phyloP scores from a whole-genome alignment of 2,797 vertebrate genomes.

The Coregonus ussuriensis region DNA sequence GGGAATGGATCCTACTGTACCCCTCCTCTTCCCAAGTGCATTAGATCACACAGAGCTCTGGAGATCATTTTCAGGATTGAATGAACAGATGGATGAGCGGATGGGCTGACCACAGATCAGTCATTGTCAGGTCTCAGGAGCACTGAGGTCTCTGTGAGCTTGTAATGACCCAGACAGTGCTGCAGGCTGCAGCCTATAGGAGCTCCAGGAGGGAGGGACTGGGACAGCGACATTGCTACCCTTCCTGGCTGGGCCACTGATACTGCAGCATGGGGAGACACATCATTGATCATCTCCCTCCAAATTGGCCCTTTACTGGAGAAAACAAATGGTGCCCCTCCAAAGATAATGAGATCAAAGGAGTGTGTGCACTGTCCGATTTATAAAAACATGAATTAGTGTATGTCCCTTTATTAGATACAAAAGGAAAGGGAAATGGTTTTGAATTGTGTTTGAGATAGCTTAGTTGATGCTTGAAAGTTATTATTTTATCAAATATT shows the following conservation, averaged over 20 bases:
- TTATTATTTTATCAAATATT: background rate
- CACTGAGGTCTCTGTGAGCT: background rate
- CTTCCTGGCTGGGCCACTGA: background rate
- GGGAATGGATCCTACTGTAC: background rate
- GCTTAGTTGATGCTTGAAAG: background rate
- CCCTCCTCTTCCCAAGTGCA: background rate
- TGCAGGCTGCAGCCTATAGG: background rate
- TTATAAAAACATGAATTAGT: constrained; percentile 42
- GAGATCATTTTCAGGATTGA: background rate
- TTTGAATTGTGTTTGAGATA: background rate
- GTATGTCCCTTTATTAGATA: background rate
- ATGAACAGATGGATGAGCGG: background rate
- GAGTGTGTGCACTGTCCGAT: constrained; percentile 37
- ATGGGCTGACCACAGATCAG: background rate
- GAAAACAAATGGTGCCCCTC: constrained; percentile 50
- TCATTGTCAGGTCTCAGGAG: background rate
- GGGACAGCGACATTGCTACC: background rate
- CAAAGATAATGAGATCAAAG: constrained; percentile 48
- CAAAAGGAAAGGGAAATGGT: background rate
- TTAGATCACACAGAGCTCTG: background rate
- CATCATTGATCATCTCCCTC: constrained; percentile 39
- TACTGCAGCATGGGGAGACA: constrained; percentile 24
- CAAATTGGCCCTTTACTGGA: constrained; percentile 45
- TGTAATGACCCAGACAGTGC: background rate
- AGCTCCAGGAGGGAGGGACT: background rate